Percentiles rank a stretch among this genome's conserved stretches.
Conservation (phyloP, 2,888 invertebrate species). For the Drosophila cracens region DNA sequence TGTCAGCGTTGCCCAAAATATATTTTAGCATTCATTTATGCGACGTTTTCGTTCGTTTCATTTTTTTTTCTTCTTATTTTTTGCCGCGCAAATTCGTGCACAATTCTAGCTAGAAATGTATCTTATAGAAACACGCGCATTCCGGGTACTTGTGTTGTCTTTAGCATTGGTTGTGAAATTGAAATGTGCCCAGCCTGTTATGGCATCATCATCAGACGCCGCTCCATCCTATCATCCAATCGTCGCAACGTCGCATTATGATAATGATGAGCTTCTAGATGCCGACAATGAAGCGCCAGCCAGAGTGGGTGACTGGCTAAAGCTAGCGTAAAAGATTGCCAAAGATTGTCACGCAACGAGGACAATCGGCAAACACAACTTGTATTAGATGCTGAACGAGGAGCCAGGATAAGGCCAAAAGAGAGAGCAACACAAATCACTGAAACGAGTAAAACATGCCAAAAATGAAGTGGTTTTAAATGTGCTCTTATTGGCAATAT, state of each 20-base stretch:
- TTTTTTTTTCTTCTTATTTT: conserved; percentile 27
- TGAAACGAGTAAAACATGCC: background rate
- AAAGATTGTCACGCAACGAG: conserved; percentile 3
- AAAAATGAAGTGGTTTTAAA: conserved; percentile 1
- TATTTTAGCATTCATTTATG: conserved; percentile 78
- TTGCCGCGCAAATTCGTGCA: conserved; percentile 70
- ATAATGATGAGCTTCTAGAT: conserved; percentile 22
- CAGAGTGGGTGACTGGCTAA: conserved; percentile 19
- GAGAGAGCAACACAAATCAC: background rate
- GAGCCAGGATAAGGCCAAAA: background rate
- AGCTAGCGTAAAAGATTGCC: conserved; percentile 5
- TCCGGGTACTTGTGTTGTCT: conserved; percentile 62
- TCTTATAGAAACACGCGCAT: conserved; percentile 66
- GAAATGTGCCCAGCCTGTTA: conserved; percentile 68
- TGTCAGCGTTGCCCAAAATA: conserved; percentile 59
- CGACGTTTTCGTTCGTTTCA: conserved; percentile 43
- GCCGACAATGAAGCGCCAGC: conserved; percentile 11
- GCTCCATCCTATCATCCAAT: conserved; percentile 1
- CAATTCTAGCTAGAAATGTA: conserved; percentile 69
- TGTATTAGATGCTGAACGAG: conserved; percentile 1
- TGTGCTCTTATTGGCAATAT: background rate
- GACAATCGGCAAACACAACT: conserved; percentile 2
- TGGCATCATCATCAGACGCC: conserved; percentile 71
- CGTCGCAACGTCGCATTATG: conserved; percentile 27
- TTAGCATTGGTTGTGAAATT: conserved; percentile 53